Evolutionary conservation across 2,113 vertebrate genomes (phyloP).

Genomic region (Antigone vipio): DNA sequence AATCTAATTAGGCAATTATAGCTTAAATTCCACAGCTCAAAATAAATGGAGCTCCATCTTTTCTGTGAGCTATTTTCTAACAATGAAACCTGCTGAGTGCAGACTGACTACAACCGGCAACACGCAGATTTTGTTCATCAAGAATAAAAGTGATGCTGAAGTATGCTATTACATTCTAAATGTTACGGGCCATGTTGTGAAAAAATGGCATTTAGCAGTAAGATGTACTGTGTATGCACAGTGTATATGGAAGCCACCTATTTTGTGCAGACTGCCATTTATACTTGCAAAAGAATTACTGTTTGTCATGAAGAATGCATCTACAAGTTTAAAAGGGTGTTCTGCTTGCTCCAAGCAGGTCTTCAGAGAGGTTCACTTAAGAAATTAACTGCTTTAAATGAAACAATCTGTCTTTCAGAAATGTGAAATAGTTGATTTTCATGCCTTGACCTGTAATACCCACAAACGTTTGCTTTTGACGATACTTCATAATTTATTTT

Average conservation of each 20-base stretch:
- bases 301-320: background rate
- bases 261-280: background rate
- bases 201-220: background rate
- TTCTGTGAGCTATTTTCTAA: conserved; percentile 58
- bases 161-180: conserved; percentile 18
- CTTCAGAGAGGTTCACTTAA: background rate
- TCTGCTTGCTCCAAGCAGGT: background rate
- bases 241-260: background rate
- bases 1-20: conserved; percentile 51
- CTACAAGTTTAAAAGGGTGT: background rate
- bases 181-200: background rate
- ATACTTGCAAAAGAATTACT: background rate
- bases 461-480: background rate
- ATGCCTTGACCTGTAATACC: background rate
- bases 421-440: background rate
- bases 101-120: background rate
- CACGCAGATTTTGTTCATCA: background rate
- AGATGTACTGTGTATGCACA: background rate
- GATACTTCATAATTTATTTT: background rate
- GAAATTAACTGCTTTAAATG: background rate
- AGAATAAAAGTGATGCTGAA: conserved; percentile 35
- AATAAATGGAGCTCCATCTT: conserved; percentile 30
- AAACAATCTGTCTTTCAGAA: background rate
- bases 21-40: conserved; percentile 51
- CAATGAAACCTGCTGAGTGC: conserved; percentile 59